Base-by-base conservation (phyloP, 2,113 vertebrate species). In the Dromiciops gliroides region DNA sequence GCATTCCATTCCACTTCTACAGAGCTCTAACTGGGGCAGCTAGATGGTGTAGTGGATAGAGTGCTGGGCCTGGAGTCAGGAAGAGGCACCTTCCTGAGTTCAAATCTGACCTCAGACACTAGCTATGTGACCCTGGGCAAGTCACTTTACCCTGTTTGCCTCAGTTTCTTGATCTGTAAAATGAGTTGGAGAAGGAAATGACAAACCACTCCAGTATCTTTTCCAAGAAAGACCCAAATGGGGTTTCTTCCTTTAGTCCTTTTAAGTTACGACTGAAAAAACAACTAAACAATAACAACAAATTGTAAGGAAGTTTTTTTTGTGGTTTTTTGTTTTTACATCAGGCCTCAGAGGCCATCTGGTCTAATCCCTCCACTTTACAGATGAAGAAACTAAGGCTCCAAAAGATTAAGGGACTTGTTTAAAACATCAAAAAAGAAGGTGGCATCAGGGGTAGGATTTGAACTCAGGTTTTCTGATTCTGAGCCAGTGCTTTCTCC, bases 81-180 rank as follows among this genome's bases (percentile, higher is more conserved):
- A 50, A 91, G 6, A 14, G 14, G 16, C 3, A 67, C 37, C 31
- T 67, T 12, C 26, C 25, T 8, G 44, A 48, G 48, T 90, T 53
- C 56, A 89, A 94, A 92, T 51, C 12, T 48, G 2, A 0, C 3
- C 26, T 91, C 88, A 28, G 24, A 92, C 31, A 89, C 90, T n/a
- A 37, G 31, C 24, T 47, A 23, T 53, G 91, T 26, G 19, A 48
- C 28, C 60, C 56, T 51, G 49, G 3, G 24, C 44, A 89, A 89
- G 44, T 28, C 47, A 53, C 31, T n/a, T 47, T 12, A 49, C 31
- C 7, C 10, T 0, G 0, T 31, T 51, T 47, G 67, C 14, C 37
- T 94, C 23, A 50, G n/a, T 52, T 93, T 52, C 24, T 10, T 60
- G 37, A 94, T 52, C 53, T 94, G 11, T 94, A 51, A 92, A 56